Evolutionary conservation across 1,140 invertebrate species (phyloP).

Genomic region (Neoseiulus cucumeris): DNA sequence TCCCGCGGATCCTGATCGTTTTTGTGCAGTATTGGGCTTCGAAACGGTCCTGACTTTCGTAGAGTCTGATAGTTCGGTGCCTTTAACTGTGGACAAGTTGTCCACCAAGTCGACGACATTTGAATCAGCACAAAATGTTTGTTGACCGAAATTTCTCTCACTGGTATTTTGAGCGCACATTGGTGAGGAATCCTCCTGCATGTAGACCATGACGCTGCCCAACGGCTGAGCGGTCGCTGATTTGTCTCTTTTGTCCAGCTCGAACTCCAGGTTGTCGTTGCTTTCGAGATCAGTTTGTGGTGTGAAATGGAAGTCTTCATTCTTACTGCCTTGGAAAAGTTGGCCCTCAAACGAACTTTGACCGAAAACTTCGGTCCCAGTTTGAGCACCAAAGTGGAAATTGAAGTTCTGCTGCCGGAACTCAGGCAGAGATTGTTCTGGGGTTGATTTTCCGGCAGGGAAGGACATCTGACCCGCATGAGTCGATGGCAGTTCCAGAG

Average conservation of each 20-base stretch:
- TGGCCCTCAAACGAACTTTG: conserved; percentile 1
- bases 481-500: no score
- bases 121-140: background rate
- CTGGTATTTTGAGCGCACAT: background rate
- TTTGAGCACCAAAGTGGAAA: background rate
- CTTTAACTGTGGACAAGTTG: background rate
- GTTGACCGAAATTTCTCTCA: background rate
- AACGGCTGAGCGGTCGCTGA: background rate
- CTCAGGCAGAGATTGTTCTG: background rate
- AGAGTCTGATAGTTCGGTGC: background rate
- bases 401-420: background rate
- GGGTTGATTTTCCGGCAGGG: no score
- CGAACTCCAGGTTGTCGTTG: background rate
- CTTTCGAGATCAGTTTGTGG: background rate
- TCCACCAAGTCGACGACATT: background rate
- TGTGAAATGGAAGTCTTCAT: background rate
- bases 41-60: background rate
- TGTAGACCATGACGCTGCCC: background rate
- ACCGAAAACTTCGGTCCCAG: background rate
- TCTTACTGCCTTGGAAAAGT: background rate
- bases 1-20: background rate
- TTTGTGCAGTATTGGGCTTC: background rate
- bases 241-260: background rate
- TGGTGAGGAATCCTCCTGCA: background rate
- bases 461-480: no score